Evolutionary conservation across 2,113 vertebrate genomes (phyloP), one percentile per base, ranked within the genome.

Genomic region (Urocynchramus pylzowi): DNA sequence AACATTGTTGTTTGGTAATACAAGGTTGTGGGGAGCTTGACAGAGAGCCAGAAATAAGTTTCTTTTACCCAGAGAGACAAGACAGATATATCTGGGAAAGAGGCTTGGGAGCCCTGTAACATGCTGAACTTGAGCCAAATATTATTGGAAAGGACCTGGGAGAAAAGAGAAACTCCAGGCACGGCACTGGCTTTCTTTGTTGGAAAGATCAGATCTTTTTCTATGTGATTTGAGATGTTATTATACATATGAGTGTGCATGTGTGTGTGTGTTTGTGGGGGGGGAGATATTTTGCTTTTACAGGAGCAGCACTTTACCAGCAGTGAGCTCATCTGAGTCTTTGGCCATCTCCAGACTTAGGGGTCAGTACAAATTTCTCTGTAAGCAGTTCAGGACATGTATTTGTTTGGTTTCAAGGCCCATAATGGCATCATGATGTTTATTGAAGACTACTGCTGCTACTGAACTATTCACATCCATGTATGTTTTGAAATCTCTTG

Each of bases 151-250:
- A 97, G 96, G 97, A 97, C 97, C 90, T 97, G 93, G 90, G 95
- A 97, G 97, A 90, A 96, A 95, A 98, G 98, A 98, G 97, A 98
- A 98, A 98, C 90, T 98, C 97, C 98, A 98, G 98, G 97, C 98
- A 81, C 82, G 27, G 92, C 85, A 95, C 94, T 89, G 93, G 96
- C 97, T 97, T 98, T 95, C 94, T 97, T 97, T 96, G 92, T 95
- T 97, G 96, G 95, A 97, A 97, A 95, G 92, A 97, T 97, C 97
- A 95, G 92, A 95, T 94, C 73, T 87, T 95, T 95, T 86, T 84
- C 73, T 84, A 37, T 93, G 94, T 8, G 89, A 95, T 97, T 78
- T 95, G 89, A 92, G 85, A 95, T 87, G 76, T 96, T 95, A 92
- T 97, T 94, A 64, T 92, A 75, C 87, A 67, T 91, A 64, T 92